Base-by-base conservation (phyloP, 2,888 invertebrate species). In the Drosophila neonasuta region DNA sequence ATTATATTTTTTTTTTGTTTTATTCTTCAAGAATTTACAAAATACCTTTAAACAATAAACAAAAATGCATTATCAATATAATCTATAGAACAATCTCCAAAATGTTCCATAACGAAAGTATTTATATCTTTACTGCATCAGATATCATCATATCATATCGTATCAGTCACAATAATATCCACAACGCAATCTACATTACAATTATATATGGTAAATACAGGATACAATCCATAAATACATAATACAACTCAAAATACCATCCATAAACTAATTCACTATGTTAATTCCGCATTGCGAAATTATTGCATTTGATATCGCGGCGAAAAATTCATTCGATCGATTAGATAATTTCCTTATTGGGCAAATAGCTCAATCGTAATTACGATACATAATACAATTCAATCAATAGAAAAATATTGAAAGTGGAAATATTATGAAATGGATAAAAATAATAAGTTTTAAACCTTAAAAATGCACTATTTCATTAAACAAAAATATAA, bases 241-340 rank as follows among this genome's bases (percentile, higher is more conserved):
- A n/a, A 11, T 36, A 36, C 36, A 36, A n/a, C 11, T 36, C 36
- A 11, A 36, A 36, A n/a, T 36, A 36, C n/a, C n/a, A 36, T 36
- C 36, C 36, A 36, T 36, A 36, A 36, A 36, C 36, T 36, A 36
- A 36, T 36, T 36, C 36, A n/a, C 36, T 36, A 24, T 24, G 24
- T 24, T 24, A 32, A 32, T 32, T 32, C 10, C 32, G 10, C 32
- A 32, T 32, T n/a, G 36, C 5, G 36, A 6, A 36, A 36, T 36
- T 36, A 36, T 36, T 36, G 36, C n/a, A 36, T n/a, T 36, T 5
- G 36, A 36, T 36, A 36, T 36, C 36, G 2, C 6, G 36, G 36
- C 36, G 36, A 8, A 32, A 32, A 32, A 10, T 3, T 32, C 32
- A 32, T 9, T 10, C 32, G 9, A n/a, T 36, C 36, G 36, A 36